phyloP scores from a whole-genome alignment of 2,888 invertebrate species.

The Argyresthia goedartella region DNA sequence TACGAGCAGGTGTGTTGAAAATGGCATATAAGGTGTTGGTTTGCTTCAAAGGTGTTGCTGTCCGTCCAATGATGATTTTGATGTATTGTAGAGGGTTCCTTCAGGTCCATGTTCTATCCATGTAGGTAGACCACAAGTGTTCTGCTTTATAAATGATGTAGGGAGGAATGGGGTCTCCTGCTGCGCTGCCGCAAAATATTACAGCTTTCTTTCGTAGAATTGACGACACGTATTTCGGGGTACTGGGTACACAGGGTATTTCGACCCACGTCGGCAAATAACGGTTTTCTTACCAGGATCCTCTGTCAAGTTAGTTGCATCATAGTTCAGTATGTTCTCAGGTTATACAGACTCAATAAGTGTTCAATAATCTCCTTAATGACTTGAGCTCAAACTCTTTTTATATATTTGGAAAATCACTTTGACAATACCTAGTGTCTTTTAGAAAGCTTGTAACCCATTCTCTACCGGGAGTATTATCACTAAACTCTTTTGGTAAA shows the following conservation, averaged over 20 bases:
- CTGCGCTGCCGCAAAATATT: slow-evolving; percentile 29
- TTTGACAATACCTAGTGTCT: no score
- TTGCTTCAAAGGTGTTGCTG: not conserved
- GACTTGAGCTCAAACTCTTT: slow-evolving; percentile 1
- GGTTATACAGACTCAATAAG: slow-evolving; percentile 14
- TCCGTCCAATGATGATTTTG: not conserved
- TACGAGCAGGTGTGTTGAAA: no score
- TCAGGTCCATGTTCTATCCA: slow-evolving; percentile 10
- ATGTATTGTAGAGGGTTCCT: slow-evolving; percentile 4
- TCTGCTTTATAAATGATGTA: slow-evolving; percentile 26
- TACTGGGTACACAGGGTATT: no score
- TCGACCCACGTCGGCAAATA: no score
- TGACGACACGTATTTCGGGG: slow-evolving; percentile 23
- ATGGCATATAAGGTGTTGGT: no score
- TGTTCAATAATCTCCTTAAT: not conserved
- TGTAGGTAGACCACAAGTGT: slow-evolving; percentile 8
- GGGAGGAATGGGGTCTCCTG: slow-evolving; percentile 25
- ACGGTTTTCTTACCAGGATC: no score
- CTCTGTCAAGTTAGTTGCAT: no score
- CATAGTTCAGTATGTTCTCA: slow-evolving; percentile 14
- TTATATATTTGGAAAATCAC: not conserved
- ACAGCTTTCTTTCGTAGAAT: slow-evolving; percentile 22
- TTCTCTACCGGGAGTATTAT: no score
- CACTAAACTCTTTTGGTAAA: no score
- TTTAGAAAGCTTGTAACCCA: no score